A percentile compares a stretch with the other conserved stretches of the same genome.
Conservation (phyloP, 2,797 vertebrate genomes). For the Macropodus opercularis region DNA sequence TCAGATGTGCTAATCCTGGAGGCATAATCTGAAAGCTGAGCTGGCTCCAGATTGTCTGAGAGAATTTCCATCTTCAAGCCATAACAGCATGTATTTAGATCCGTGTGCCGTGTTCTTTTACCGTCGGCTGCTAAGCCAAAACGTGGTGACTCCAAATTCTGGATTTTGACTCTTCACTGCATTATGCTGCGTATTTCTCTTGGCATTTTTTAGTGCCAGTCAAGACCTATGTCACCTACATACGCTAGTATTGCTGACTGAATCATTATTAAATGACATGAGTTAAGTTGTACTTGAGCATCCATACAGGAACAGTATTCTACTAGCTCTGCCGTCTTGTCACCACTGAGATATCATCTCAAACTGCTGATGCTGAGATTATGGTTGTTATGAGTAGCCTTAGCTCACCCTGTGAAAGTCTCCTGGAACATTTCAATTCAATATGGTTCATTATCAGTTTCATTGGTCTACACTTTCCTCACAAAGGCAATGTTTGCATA, state of each 20-base stretch:
- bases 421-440: background rate
- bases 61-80: slow-evolving; percentile 45
- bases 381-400: slow-evolving; percentile 7
- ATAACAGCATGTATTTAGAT: slow-evolving; percentile 50
- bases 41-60: slow-evolving; percentile 68
- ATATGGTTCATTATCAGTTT: too few species aligned
- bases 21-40: slow-evolving; percentile 58
- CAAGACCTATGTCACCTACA: too few species aligned
- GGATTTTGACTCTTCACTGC: background rate
- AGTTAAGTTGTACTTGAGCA: background rate
- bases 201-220: background rate
- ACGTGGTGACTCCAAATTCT: slow-evolving; percentile 1
- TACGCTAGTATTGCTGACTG: too few species aligned
- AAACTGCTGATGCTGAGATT: background rate
- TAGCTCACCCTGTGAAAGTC: background rate
- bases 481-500: too few species aligned
- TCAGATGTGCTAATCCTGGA: slow-evolving; percentile 56
- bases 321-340: background rate
- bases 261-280: too few species aligned
- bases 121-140: background rate
- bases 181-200: background rate
- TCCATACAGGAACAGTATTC: background rate
- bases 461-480: too few species aligned
- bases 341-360: slow-evolving; percentile 24
- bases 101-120: background rate